These are phyloP conservation scores for Synergus japonicus DNA, from an alignment of 2,888 invertebrate genomes.

Conservation along the genomic window DNA sequence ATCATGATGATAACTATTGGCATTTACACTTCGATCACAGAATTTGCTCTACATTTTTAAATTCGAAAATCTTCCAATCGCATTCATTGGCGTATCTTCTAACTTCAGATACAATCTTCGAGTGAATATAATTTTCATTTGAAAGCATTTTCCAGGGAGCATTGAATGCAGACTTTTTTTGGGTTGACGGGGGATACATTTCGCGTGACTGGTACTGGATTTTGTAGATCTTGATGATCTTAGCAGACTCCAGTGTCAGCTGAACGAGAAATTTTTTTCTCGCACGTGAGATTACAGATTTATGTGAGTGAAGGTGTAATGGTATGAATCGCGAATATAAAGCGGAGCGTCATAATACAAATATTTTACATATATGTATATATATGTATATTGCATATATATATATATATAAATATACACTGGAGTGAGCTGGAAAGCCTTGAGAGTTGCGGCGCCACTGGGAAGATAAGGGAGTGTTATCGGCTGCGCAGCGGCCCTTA, in stretches of 20 bases:
- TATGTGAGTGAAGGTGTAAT: slow-evolving; percentile 22
- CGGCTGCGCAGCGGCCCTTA: slow-evolving; percentile 75
- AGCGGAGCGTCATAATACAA: slow-evolving; percentile 24
- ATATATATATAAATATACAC: background rate
- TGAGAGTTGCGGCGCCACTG: slow-evolving; percentile 77
- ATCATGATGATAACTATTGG: background rate
- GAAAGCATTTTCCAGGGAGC: background rate
- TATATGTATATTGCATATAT: background rate
- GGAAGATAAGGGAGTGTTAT: slow-evolving; percentile 77
- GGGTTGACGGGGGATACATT: background rate
- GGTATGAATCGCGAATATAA: slow-evolving; percentile 45
- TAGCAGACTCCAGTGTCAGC: background rate
- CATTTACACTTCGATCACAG: background rate
- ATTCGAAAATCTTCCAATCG: background rate
- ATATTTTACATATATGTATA: slow-evolving; percentile 9
- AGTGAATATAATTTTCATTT: background rate
- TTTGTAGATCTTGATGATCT: slow-evolving; percentile 23
- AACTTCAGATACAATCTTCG: too few relatives aligned
- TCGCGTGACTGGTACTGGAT: background rate
- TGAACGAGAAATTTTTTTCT: slow-evolving; percentile 4
- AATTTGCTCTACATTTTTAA: background rate
- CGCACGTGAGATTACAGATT: background rate
- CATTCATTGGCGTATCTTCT: background rate
- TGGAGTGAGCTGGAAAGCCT: slow-evolving; percentile 69
- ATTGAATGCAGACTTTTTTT: background rate